A percentile compares a stretch with the other conserved stretches of the same genome.
Conservation (phyloP, 2,797 vertebrate genomes). For the Denticeps clupeoides region DNA sequence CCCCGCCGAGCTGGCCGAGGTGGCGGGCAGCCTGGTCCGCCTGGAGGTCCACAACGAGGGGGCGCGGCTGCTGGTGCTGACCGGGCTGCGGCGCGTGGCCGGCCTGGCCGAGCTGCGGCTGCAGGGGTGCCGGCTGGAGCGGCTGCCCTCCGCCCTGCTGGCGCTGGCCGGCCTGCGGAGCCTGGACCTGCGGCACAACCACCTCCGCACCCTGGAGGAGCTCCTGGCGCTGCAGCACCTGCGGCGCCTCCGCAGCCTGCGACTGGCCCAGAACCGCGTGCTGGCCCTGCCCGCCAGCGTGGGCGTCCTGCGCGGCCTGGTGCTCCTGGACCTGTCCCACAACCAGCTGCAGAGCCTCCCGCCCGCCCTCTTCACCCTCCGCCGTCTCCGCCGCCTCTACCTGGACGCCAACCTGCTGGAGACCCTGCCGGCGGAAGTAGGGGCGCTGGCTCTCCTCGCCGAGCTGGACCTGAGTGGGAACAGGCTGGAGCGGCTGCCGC, state of each 20-base stretch:
- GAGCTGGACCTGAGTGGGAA: slow-evolving; percentile 60
- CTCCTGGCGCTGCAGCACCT: slow-evolving; percentile 55
- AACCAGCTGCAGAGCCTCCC: slow-evolving; percentile 59
- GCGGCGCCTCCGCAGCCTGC: slow-evolving; percentile 49
- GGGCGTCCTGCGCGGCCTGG: slow-evolving; percentile 49
- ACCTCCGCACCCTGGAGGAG: slow-evolving; percentile 59
- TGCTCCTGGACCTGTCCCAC: slow-evolving; percentile 59
- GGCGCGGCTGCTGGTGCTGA: slow-evolving; percentile 50
- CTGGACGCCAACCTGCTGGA: slow-evolving; percentile 57
- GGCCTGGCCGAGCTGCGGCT: slow-evolving; percentile 53
- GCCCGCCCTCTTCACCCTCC: slow-evolving; percentile 54
- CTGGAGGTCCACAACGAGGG: slow-evolving; percentile 62
- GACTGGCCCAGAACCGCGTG: slow-evolving; percentile 55
- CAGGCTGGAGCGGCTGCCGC: slow-evolving; percentile 52
- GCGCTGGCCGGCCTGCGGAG: slow-evolving; percentile 44
- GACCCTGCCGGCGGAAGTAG: slow-evolving; percentile 48
- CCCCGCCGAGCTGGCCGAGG: slow-evolving; percentile 54
- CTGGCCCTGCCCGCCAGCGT: slow-evolving; percentile 46
- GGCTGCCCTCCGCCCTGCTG: slow-evolving; percentile 53
- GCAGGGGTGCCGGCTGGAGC: slow-evolving; percentile 59
- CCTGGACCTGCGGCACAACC: slow-evolving; percentile 58
- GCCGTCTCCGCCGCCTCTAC: slow-evolving; percentile 54
- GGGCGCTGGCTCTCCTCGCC: slow-evolving; percentile 44
- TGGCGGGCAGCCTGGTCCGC: slow-evolving; percentile 45
- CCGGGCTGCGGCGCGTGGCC: slow-evolving; percentile 47